These are phyloP conservation scores for Allacma fusca DNA, from an alignment of 2,888 invertebrate species.

Conservation along the genomic window DNA sequence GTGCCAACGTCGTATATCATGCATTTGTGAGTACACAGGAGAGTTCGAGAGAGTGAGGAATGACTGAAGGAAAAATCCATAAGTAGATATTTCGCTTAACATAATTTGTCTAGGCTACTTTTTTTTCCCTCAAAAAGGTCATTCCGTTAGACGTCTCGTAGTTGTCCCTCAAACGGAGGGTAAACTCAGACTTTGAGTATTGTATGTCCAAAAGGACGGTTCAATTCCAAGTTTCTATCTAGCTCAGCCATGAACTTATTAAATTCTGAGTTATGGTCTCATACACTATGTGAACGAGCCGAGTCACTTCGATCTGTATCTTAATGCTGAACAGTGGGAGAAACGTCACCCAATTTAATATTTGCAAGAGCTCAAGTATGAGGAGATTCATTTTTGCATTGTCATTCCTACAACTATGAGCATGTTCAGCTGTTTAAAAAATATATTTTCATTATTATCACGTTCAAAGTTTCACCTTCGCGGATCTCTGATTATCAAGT, in stretches of 20 bases:
- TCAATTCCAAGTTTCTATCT: not conserved
- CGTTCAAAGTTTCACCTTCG: constrained; percentile 16
- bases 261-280: not conserved
- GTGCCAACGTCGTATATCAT: constrained; percentile 5
- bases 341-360: not conserved
- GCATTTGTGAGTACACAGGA: not conserved
- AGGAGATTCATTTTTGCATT: not conserved
- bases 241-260: constrained; percentile 12
- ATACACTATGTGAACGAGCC: too few species aligned
- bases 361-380: not conserved
- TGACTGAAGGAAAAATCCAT: not conserved
- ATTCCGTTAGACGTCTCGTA: not conserved
- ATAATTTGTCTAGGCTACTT: constrained; percentile 8
- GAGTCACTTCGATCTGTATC: too few species aligned
- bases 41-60: not conserved
- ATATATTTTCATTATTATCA: not conserved
- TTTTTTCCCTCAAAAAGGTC: not conserved
- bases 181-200: not conserved
- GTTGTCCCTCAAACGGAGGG: not conserved
- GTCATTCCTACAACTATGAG: not conserved
- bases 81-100: not conserved
- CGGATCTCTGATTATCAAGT: not conserved
- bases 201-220: not conserved
- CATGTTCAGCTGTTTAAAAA: not conserved
- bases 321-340: too few species aligned